These are phyloP conservation scores for Creontiades dilutus DNA, from an alignment of 2,888 invertebrate species.

Conservation along the genomic window DNA sequence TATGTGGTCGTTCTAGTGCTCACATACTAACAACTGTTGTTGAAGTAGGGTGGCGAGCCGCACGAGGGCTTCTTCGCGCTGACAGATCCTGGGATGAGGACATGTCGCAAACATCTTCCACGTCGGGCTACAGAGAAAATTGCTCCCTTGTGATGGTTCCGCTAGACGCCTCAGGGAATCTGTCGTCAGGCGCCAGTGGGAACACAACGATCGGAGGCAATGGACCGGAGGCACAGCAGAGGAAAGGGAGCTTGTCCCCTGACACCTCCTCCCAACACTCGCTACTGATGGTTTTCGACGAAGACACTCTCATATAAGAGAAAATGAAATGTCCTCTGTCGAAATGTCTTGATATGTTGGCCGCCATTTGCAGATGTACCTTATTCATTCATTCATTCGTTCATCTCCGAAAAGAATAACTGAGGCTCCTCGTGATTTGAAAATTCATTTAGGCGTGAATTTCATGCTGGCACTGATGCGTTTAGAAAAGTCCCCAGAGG, in stretches of 20 bases:
- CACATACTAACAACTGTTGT: background rate
- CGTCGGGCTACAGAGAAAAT: conserved; percentile 84
- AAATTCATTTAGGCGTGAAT: too few species aligned
- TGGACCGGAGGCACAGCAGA: conserved; percentile 77
- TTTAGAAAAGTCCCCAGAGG: too few species aligned
- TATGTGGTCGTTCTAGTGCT: too few species aligned
- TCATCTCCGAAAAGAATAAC: too few species aligned
- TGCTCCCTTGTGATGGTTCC: conserved; percentile 82
- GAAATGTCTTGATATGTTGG: too few species aligned
- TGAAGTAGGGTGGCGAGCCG: conserved; percentile 48
- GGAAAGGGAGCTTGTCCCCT: conserved; percentile 82
- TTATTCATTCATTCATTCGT: too few species aligned
- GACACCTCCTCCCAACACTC: conserved; percentile 84
- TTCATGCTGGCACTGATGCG: too few species aligned
- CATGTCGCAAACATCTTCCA: conserved; percentile 88
- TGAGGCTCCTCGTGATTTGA: too few species aligned
- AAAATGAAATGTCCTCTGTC: background rate
- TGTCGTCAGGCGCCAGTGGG: conserved; percentile 57
- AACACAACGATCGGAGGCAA: conserved; percentile 61
- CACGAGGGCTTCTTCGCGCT: conserved; percentile 53
- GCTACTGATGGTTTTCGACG: conserved; percentile 87
- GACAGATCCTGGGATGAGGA: conserved; percentile 76
- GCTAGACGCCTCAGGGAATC: conserved; percentile 38
- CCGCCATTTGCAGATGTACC: too few species aligned
- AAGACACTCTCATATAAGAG: conserved; percentile 88